phyloP scores from a whole-genome alignment of 2,888 invertebrate genomes.

The Ectemnius lituratus region DNA sequence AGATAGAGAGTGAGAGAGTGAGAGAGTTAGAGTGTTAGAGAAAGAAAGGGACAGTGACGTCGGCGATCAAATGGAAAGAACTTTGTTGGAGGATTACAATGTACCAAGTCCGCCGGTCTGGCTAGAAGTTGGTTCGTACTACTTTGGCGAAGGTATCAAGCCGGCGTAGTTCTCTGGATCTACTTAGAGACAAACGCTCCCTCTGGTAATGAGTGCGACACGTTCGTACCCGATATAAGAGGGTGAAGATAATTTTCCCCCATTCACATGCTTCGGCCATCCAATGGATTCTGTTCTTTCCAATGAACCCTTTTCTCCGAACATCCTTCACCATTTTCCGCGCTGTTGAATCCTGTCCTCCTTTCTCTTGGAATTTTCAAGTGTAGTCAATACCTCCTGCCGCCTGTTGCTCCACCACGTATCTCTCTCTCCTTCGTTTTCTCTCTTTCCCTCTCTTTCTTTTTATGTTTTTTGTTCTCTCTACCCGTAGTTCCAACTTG shows the following conservation, averaged over 20 bases:
- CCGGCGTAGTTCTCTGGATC: background rate
- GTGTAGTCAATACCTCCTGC: constrained; percentile 56
- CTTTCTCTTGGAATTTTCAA: constrained; percentile 34
- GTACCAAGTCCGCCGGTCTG: background rate
- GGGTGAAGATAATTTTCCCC: constrained; percentile 29
- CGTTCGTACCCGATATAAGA: constrained; percentile 18
- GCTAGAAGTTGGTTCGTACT: background rate
- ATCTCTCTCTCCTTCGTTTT: constrained; percentile 25
- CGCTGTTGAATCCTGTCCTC: background rate
- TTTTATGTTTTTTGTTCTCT: constrained; percentile 6
- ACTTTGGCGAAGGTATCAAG: background rate
- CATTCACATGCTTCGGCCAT: background rate
- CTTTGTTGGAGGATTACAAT: too few species aligned
- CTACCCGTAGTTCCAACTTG: constrained; percentile 13
- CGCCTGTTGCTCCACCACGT: constrained; percentile 57
- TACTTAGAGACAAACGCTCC: constrained; percentile 8
- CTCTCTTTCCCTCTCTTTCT: background rate
- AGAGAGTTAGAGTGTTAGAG: too few species aligned
- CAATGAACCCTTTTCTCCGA: too few species aligned
- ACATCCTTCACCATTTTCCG: too few species aligned
- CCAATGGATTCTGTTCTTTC: too few species aligned
- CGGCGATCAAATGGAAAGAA: too few species aligned
- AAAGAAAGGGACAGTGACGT: too few species aligned
- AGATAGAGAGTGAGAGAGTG: too few species aligned
- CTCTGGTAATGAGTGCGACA: constrained; percentile 36